Evolutionary conservation across 2,888 invertebrate species (phyloP).

Genomic region (Taenaris catops): DNA sequence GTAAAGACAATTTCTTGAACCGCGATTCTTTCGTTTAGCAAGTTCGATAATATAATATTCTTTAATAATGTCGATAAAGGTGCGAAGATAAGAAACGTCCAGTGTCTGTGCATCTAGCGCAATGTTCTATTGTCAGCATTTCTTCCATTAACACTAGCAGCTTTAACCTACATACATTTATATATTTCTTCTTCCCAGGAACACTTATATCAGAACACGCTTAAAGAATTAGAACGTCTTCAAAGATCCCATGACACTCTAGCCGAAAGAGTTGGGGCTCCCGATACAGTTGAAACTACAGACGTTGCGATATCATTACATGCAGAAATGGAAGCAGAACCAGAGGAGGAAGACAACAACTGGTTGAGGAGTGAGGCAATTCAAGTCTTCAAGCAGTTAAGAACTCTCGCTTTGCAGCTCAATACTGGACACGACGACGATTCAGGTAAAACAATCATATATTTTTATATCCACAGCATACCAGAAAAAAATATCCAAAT

Average conservation of each 20-base stretch:
- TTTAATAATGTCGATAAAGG: too few species aligned
- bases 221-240: constrained; percentile 85
- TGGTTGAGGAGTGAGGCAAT: constrained; percentile 84
- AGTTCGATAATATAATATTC: too few species aligned
- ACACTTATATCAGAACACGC: constrained; percentile 71
- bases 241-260: constrained; percentile 86
- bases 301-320: constrained; percentile 86
- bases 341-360: constrained; percentile 76
- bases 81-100: too few species aligned
- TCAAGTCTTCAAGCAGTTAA: constrained; percentile 86
- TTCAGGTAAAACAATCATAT: constrained; percentile 82
- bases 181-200: constrained; percentile 68
- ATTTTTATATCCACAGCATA: too few species aligned
- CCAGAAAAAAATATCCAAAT: too few species aligned
- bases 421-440: constrained; percentile 88
- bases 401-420: constrained; percentile 85
- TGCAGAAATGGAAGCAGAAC: constrained; percentile 94
- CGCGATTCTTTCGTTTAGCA: too few species aligned
- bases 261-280: constrained; percentile 84
- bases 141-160: too few species aligned
- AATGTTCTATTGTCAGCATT: too few species aligned
- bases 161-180: too few species aligned
- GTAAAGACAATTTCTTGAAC: too few species aligned
- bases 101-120: too few species aligned
- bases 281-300: constrained; percentile 61